Percentiles rank a stretch among this genome's conserved stretches.
phyloP scores from a whole-genome alignment of 1,140 invertebrate species.

The Helicorthomorpha holstii region DNA sequence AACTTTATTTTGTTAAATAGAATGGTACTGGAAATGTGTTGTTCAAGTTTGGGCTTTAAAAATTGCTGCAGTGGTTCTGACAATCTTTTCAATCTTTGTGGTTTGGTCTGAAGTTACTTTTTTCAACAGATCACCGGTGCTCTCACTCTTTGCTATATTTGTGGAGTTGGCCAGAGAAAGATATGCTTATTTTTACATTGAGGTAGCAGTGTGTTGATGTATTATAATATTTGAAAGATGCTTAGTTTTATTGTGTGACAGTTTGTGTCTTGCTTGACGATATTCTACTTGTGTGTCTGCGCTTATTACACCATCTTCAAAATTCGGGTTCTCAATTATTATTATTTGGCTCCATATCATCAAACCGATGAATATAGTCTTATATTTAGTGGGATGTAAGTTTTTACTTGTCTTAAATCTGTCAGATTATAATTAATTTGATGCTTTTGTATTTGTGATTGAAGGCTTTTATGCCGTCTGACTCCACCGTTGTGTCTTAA shows the following conservation, averaged over 20 bases:
- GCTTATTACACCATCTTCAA: constrained; percentile 95
- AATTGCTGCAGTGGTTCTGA: constrained; percentile 49
- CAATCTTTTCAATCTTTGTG: constrained; percentile 66
- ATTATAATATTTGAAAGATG: not conserved
- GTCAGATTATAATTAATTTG: not conserved
- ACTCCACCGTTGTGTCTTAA: constrained; percentile 98
- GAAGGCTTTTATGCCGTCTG: constrained; percentile 84
- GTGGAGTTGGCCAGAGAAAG: constrained; percentile 57
- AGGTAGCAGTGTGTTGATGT: constrained; percentile 39
- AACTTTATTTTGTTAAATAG: constrained; percentile 37
- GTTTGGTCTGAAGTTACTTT: constrained; percentile 99
- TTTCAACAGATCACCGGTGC: constrained; percentile 72
- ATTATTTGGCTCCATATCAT: constrained; percentile 91
- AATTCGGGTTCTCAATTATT: constrained; percentile 88
- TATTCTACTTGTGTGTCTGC: constrained; percentile 90
- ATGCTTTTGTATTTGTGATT: constrained; percentile 1
- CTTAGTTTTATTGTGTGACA: constrained; percentile 30
- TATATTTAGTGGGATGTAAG: constrained; percentile 84
- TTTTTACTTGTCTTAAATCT: constrained; percentile 9
- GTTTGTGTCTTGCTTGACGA: constrained; percentile 71
- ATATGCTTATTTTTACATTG: constrained; percentile 89
- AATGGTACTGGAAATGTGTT: constrained; percentile 92
- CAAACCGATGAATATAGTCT: constrained; percentile 97
- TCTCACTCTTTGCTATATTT: constrained; percentile 90
- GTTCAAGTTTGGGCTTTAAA: constrained; percentile 56